Conservation (phyloP, 2,888 invertebrate genomes). For the Pegoplata infirma region DNA sequence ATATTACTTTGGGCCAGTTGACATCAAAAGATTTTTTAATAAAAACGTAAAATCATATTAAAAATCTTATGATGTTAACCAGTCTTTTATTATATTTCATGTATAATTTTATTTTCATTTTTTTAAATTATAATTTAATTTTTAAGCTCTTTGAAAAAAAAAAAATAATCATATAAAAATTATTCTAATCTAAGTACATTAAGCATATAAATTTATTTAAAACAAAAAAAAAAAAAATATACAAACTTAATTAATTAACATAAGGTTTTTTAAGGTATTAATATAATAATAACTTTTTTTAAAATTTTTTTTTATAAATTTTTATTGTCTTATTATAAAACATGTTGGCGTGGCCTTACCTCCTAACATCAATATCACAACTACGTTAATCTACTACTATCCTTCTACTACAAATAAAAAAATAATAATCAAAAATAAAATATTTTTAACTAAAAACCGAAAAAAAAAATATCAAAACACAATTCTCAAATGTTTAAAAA, state of each 20-base stretch:
- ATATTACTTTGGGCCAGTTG: too few species aligned
- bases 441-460: too few species aligned
- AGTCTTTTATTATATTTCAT: conserved; percentile 51
- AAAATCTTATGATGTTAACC: too few species aligned
- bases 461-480: conserved; percentile 43
- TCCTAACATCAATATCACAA: conserved; percentile 53
- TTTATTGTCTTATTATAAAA: conserved; percentile 62
- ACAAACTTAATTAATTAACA: conserved; percentile 40
- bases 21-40: too few species aligned
- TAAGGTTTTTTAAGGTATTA: conserved; percentile 60
- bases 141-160: conserved; percentile 51
- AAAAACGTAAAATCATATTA: too few species aligned
- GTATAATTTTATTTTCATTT: conserved; percentile 52
- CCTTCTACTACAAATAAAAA: conserved; percentile 55
- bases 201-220: conserved; percentile 48
- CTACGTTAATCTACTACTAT: conserved; percentile 58
- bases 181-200: conserved; percentile 52
- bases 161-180: conserved; percentile 8
- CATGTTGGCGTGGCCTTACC: conserved; percentile 66
- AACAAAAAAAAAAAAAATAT: conserved; percentile 8
- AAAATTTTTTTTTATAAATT: conserved; percentile 63
- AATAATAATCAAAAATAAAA: conserved; percentile 45
- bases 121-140: conserved; percentile 49
- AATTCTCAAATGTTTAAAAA: conserved; percentile 33
- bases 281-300: conserved; percentile 58